These are phyloP conservation scores for Amblyraja radiata DNA, from an alignment of 2,797 vertebrate genomes.

Conservation along the genomic window DNA sequence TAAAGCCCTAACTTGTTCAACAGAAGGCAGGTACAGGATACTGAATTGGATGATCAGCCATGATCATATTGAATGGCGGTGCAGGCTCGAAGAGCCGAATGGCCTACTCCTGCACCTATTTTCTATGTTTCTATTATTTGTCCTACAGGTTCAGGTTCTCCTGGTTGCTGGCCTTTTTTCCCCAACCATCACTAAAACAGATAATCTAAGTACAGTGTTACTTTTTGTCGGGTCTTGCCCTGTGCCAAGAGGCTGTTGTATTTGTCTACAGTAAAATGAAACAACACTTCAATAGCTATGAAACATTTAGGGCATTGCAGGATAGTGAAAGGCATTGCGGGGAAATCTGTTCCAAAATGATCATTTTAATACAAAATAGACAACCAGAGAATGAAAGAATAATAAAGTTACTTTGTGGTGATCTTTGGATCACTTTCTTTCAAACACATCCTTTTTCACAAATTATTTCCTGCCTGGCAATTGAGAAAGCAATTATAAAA, in stretches of 20 bases:
- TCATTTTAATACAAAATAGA: neutral
- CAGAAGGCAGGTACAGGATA: no score
- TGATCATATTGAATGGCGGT: no score
- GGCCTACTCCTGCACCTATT: no score
- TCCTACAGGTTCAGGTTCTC: neutral
- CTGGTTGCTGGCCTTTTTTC: neutral
- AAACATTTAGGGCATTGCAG: neutral
- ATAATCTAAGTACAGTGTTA: neutral
- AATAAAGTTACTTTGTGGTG: neutral
- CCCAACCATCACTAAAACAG: neutral
- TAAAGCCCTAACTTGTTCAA: no score
- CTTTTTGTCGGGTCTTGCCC: neutral
- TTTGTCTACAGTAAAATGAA: neutral
- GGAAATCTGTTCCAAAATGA: neutral
- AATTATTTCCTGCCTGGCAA: neutral
- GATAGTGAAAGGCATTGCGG: neutral
- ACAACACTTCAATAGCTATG: neutral
- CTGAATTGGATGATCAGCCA: no score
- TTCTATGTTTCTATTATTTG: neutral
- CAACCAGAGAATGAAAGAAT: neutral
- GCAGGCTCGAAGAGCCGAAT: no score
- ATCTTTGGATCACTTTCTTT: constrained; percentile 3
- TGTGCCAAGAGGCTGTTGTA: neutral
- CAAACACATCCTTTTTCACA: neutral
- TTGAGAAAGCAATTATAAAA: neutral